Conservation (phyloP, 2,797 vertebrate species). For the Crenichthys baileyi region DNA sequence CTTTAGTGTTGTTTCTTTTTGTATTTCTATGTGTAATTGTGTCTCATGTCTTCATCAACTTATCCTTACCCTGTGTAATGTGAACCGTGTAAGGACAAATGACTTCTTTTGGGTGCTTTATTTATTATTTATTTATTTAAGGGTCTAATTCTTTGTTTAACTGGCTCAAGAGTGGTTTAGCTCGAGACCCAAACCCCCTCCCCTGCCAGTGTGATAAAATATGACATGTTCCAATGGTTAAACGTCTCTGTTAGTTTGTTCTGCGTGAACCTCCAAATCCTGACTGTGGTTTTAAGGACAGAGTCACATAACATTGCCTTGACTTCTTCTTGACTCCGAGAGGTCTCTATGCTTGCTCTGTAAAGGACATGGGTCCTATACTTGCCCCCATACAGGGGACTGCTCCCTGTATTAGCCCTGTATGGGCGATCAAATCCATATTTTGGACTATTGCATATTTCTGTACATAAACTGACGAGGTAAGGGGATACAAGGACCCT, state of each 20-base stretch:
- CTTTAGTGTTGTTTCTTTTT: conserved; percentile 85
- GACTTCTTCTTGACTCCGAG: conserved; percentile 92
- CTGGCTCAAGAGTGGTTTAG: conserved; percentile 74
- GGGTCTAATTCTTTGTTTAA: conserved; percentile 75
- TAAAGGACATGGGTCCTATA: conserved; percentile 84
- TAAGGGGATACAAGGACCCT: conserved; percentile 91
- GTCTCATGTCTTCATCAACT: conserved; percentile 80
- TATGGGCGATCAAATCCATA: conserved; percentile 91
- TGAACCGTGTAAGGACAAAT: conserved; percentile 81
- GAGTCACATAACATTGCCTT: conserved; percentile 95
- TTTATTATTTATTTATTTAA: conserved; percentile 80
- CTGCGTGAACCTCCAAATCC: conserved; percentile 87
- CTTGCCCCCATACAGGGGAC: conserved; percentile 83
- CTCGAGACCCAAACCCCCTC: conserved; percentile 54
- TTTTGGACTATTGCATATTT: conserved; percentile 97
- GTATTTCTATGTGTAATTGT: conserved; percentile 82
- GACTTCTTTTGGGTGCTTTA: conserved; percentile 79
- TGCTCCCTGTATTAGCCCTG: conserved; percentile 86
- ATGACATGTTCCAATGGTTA: conserved; percentile 81
- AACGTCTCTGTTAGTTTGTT: conserved; percentile 85
- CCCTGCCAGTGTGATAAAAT: conserved; percentile 75
- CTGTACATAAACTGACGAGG: conserved; percentile 96
- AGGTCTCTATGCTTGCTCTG: conserved; percentile 92
- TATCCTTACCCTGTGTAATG: conserved; percentile 82
- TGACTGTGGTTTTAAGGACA: conserved; percentile 86